Percentiles rank a stretch among this genome's conserved stretches.
phyloP scores from a whole-genome alignment of 2,888 invertebrate species.

The Pachliopta kotzebuea region DNA sequence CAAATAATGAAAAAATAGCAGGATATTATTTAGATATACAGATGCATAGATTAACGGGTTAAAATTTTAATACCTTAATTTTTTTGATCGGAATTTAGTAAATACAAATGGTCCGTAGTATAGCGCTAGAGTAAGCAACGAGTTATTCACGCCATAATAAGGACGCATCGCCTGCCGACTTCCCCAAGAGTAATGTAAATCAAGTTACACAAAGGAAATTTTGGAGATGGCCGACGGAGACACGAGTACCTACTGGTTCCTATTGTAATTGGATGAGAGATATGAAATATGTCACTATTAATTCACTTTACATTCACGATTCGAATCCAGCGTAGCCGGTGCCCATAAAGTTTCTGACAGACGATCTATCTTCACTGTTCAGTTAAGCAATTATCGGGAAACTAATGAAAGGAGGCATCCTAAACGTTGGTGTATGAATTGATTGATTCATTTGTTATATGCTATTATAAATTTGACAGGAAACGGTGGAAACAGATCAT shows the following conservation, averaged over 20 bases:
- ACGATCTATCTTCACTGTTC: slow-evolving; percentile 11
- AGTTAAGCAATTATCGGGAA: slow-evolving; percentile 1
- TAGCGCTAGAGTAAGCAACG: background rate
- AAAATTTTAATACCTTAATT: too few relatives aligned
- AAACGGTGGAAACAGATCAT: too few relatives aligned
- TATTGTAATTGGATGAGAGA: slow-evolving; percentile 7
- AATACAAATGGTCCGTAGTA: too few relatives aligned
- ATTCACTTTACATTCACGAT: slow-evolving; percentile 15
- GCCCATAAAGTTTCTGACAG: slow-evolving; percentile 15
- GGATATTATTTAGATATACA: too few relatives aligned
- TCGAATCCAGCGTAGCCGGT: slow-evolving; percentile 3
- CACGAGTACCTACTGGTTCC: slow-evolving; percentile 1
- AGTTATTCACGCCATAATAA: background rate
- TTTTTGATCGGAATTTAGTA: too few relatives aligned
- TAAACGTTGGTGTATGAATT: background rate
- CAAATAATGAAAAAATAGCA: too few relatives aligned
- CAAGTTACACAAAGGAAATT: slow-evolving; percentile 16
- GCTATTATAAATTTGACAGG: too few relatives aligned
- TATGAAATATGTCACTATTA: slow-evolving; percentile 13
- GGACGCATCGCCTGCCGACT: background rate
- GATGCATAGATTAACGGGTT: too few relatives aligned
- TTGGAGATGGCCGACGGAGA: slow-evolving; percentile 3
- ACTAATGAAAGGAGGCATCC: background rate
- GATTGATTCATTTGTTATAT: too few relatives aligned
- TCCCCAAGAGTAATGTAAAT: slow-evolving; percentile 10